Base-by-base conservation (phyloP, 2,797 vertebrate genomes). In the Anas bernieri region DNA sequence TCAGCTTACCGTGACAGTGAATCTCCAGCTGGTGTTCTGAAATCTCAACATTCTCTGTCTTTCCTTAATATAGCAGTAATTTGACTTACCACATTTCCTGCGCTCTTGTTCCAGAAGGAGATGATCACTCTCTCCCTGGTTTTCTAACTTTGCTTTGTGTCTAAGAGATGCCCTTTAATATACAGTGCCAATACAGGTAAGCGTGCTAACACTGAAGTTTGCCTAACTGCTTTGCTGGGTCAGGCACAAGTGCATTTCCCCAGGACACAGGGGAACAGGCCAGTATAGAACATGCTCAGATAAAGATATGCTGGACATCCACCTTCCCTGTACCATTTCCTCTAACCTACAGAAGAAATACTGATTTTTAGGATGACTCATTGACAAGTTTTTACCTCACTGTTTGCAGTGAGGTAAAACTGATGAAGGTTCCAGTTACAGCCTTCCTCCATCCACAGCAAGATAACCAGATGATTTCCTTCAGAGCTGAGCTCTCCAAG, bases 181-280 rank as follows among this genome's bases (percentile, higher is more conserved):
- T 46, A 8, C 12, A 62, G 16, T 3, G 2, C 46, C 54, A 78
- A 54, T 43, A 62, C 16, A n/a, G 6, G 3, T 41, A 15, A 72
- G 41, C 3, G 0, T 50, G 43, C 77, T 5, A 7, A 35, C 45
- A 17, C 35, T 21, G 45, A 54, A 35, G 17, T 18, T 23, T 1
- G 1, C 45, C 70, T 64, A 31, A 5, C 1, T n/a, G 11, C 20
- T 41, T 8, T 37, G 25, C 31, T 79, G 68, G 22, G 63, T 79
- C 21, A 70, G 67, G 52, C 23, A 80, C 79, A 41, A 0, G 0
- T 1, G 3, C 31, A 46, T 58, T 61, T 52, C 23, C 26, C 46
- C 1, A 2, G 64, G 48, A 77, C 2, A 2, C 2, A 4, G 9
- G 2, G 17, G 43, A 88, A 37, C 0, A 0, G 25, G 17, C 18